phyloP scores from a whole-genome alignment of 2,888 invertebrate genomes.

The Tachystola acroxantha region DNA sequence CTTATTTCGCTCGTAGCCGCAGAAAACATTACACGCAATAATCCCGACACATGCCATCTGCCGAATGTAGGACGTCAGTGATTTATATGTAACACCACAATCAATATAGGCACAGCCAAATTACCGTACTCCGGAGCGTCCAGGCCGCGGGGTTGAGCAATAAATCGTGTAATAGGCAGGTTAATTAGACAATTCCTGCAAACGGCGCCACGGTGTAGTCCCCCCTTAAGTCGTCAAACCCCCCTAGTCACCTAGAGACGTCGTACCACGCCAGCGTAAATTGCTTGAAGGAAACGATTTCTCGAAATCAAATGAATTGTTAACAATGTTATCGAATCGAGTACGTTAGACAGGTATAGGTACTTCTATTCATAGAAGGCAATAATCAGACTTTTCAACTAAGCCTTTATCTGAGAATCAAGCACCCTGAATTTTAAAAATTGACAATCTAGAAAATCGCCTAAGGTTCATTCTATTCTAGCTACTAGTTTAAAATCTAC shows the following conservation, averaged over 20 bases:
- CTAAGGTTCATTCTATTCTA: too few relatives aligned
- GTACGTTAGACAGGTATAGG: too few relatives aligned
- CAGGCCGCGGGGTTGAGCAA: conserved; percentile 41
- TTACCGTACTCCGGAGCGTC: conserved; percentile 40
- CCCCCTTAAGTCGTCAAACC: conserved; percentile 6
- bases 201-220: conserved; percentile 50
- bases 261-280: conserved; percentile 25
- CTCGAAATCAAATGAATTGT: conserved; percentile 46
- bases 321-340: conserved; percentile 23
- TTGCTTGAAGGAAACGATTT: conserved; percentile 37
- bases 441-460: too few relatives aligned
- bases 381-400: too few relatives aligned
- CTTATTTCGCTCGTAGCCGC: background rate
- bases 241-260: too few relatives aligned
- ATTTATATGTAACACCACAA: conserved; percentile 48
- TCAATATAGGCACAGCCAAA: conserved; percentile 53
- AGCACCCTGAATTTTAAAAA: too few relatives aligned
- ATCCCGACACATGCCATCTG: conserved; percentile 27
- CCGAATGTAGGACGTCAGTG: conserved; percentile 33
- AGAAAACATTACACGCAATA: conserved; percentile 18
- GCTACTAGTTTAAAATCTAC: too few relatives aligned
- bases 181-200: conserved; percentile 65
- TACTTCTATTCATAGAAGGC: too few relatives aligned
- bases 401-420: too few relatives aligned
- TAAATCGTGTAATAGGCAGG: conserved; percentile 68